These are phyloP conservation scores for Merluccius polli DNA, from an alignment of 2,797 vertebrate species.

Conservation along the genomic window DNA sequence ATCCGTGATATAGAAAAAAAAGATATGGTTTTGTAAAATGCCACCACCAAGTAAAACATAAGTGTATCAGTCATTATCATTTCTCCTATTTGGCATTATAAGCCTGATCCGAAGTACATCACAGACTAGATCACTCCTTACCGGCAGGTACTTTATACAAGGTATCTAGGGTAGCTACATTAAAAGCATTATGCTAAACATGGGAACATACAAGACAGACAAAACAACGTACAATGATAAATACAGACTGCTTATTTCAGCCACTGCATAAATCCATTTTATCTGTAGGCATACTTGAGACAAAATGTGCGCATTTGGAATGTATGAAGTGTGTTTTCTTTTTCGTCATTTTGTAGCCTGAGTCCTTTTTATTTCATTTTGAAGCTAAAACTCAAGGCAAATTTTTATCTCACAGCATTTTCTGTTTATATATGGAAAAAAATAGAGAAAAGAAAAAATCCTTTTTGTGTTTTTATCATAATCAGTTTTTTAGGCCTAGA, in stretches of 20 bases:
- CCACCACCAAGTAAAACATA: slow-evolving; percentile 10
- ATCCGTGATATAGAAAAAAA: slow-evolving; percentile 14
- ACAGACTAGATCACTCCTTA: slow-evolving; percentile 37
- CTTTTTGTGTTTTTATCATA: background rate
- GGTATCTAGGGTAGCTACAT: slow-evolving; percentile 46
- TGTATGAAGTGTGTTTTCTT: slow-evolving; percentile 62
- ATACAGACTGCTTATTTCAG: slow-evolving; percentile 29
- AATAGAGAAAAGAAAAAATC: background rate
- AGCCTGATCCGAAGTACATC: slow-evolving; percentile 31
- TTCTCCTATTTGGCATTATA: slow-evolving; percentile 31
- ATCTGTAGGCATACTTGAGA: slow-evolving; percentile 27
- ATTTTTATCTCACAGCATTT: background rate
- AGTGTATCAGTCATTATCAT: slow-evolving; percentile 30
- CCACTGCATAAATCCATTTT: slow-evolving; percentile 29
- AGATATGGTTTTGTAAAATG: background rate
- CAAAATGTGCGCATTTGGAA: slow-evolving; percentile 52
- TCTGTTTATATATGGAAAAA: slow-evolving; percentile 12
- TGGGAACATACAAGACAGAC: slow-evolving; percentile 53
- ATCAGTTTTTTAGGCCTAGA: slow-evolving; percentile 15
- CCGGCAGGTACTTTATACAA: slow-evolving; percentile 63
- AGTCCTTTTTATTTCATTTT: no score
- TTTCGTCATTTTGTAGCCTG: slow-evolving; percentile 2
- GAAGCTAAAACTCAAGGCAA: background rate
- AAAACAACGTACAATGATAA: slow-evolving; percentile 34
- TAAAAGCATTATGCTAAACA: slow-evolving; percentile 52